Base-by-base conservation (phyloP, 2,888 invertebrate species). In the Lottia scabra region DNA sequence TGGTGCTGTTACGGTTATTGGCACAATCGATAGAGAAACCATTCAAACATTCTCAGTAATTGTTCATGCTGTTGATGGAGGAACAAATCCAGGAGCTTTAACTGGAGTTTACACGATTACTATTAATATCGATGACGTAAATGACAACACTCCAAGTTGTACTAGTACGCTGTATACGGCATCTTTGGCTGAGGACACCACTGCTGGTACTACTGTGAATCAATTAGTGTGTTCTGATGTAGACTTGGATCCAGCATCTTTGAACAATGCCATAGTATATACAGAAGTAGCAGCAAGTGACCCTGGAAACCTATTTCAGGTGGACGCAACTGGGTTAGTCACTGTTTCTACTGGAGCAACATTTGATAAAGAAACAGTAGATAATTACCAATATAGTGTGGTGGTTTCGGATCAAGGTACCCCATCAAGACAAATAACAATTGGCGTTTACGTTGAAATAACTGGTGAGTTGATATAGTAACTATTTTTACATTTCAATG, bases 31-130 rank as follows among this genome's bases (percentile, higher is more conserved):
- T 67, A 73, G 80, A 26, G 83, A 83, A 74, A 72, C 73, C 0
- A 63, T 48, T 0, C 16, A 68, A n/a, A 46, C 48, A 5, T 78
- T 75, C 63, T 65, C 63, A 3, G 45, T 74, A 2, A 43, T 68
- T 15, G 73, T 97, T 0, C 95, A 96, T 89, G 97, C 96, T 1
- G 95, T 95, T 86, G 97, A 97, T 91, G 94, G 56, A 19, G 56
- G 56, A 23, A 70, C 68, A 19, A 70, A 72, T 62, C 69, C 73
- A 3, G 63, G 45, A 6, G 38, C 70, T 13, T 56, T 63, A 67
- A 71, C 71, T 0, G 78, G 73, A 0, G 65, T 72, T n/a, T 78
- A 81, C 65, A 76, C 72, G 15, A 27, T 84, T 27, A 77, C 75
- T 16, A 71, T 78, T 13, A 72, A 56, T 30, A 27, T 63, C 1